These are phyloP conservation scores for Python bivittatus DNA, from an alignment of 2,113 vertebrate genomes.

Conservation along the genomic window DNA sequence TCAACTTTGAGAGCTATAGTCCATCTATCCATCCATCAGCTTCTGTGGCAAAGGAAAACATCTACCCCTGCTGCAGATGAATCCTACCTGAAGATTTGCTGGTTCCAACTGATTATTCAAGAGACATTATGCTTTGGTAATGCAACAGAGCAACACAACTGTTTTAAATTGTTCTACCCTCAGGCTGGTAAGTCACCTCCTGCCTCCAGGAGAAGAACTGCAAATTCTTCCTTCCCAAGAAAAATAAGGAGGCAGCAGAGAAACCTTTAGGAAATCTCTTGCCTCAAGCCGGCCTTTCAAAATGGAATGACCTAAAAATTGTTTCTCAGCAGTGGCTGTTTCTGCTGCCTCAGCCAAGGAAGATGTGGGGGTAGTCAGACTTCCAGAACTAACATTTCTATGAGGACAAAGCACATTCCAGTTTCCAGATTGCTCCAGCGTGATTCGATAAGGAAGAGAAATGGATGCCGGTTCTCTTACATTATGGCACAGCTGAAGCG, in stretches of 20 bases:
- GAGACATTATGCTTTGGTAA: no score
- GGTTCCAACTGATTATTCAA: no score
- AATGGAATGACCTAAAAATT: neutral
- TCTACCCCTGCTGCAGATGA: no score
- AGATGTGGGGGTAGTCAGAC: neutral
- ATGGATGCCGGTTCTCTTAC: no score
- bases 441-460: no score
- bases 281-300: neutral
- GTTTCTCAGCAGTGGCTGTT: neutral
- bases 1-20: no score
- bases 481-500: no score
- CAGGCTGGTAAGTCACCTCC: neutral
- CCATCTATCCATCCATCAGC: no score
- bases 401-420: neutral
- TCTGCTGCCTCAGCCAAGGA: neutral
- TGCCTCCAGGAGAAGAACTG: neutral
- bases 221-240: neutral
- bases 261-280: neutral
- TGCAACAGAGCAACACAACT: no score
- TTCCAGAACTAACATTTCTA: neutral
- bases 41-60: no score
- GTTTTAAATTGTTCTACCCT: neutral
- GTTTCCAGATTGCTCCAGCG: neutral
- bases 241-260: neutral
- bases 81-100: no score